Base-by-base conservation (phyloP, 2,113 vertebrate genomes). In the Embiotoca jacksoni region DNA sequence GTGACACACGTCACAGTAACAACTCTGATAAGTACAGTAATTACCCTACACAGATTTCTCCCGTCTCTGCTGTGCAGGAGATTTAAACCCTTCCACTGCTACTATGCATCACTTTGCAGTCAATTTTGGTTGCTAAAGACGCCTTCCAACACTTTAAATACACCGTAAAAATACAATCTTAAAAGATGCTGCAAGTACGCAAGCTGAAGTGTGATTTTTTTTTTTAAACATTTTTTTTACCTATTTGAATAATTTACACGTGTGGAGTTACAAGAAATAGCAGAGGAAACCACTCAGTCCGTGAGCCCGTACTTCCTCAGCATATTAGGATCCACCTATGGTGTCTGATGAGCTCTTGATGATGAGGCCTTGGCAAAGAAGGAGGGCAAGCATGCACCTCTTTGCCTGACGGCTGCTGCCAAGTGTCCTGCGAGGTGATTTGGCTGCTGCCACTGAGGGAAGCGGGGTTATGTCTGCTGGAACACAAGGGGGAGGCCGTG, bases 301-400 rank as follows among this genome's bases (percentile, higher is more conserved):
- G 31, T 47, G 66, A 81, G 52, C 53, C 75, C 3, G 70, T 3
- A 52, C 61, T 83, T 87, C 64, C 69, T 82, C 55, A 55, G 49
- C 61, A 78, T 13, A 82, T 53, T 75, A 55, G 77, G 72, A 69
- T 58, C 35, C 67, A 56, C 62, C 78, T 54, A 69, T 32, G 50
- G 56, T n/a, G 30, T 80, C 72, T 61, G 60, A 78, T 76, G 76
- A 79, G 71, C 57, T 32, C 37, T 56, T 33, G 30, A 76, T 72
- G 60, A 81, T 33, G 56, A 64, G 36, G 55, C 73, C 39, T 65
- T 75, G 61, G 83, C 78, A 81, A 49, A 49, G 70, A 54, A 23
- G 2, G 58, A 32, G 36, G 5, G 41, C 16, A 53, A 62, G 60
- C 33, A 35, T 15, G n/a, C 63, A 74, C 30, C 53, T 65, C 9